Evolutionary conservation across 2,797 vertebrate species (phyloP), one percentile per base, ranked within the genome.

Genomic region (Cirrhinus molitorella): DNA sequence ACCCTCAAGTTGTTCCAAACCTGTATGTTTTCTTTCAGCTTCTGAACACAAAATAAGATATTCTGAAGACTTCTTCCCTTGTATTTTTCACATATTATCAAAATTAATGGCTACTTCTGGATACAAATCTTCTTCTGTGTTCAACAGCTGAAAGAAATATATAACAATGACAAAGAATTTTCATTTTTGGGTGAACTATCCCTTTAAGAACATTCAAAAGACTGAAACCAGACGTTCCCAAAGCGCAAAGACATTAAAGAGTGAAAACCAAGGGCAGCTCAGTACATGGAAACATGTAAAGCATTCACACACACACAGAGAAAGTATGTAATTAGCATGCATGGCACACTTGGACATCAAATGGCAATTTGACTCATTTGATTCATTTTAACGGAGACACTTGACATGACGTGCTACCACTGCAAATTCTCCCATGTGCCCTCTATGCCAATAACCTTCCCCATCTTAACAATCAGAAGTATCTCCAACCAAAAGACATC

Each of bases 311-410:
- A 34, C 25, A 59, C 47, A 55, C 47, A 77, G 21, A 81, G 28
- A 40, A 51, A 53, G 65, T 57, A n/a, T 59, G 47, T 23, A 45
- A 72, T 84, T 87, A 66, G 65, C 65, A 85, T 87, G 79, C 79
- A 87, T 34, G 55, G 61, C 77, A 67, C 83, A 85, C 65, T 79
- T 86, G 79, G 85, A 87, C 80, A 87, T 81, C 71, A 87, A 87
- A 85, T 86, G 76, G 21, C 84, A 83, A 86, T 87, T 85, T 87
- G 74, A 89, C 82, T 79, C 86, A 84, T 85, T 87, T 88, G 84
- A 88, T 85, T 87, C 55, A 66, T 87, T 87, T 84, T 79, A 81
- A 59, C 70, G 63, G 55, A 85, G 77, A 78, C 81, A 83, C 85
- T 45, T 82, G 75, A 80, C 72, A 47, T 82, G 47, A 80, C 79